These are phyloP conservation scores for Varecia variegata DNA, from an alignment of 2,797 vertebrate species.

Conservation along the genomic window DNA sequence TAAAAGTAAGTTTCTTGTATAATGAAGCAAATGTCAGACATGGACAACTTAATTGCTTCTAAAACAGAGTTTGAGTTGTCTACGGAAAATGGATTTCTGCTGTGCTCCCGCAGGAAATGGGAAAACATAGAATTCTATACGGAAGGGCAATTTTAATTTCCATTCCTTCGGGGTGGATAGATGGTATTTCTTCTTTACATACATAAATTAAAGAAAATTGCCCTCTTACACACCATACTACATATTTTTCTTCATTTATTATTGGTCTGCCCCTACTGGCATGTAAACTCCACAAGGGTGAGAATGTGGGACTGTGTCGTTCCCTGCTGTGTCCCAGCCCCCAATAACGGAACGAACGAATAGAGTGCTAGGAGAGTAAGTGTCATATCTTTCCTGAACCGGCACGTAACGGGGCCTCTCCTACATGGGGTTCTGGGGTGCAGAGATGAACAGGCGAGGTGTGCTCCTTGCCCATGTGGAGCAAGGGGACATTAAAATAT, in stretches of 20 bases:
- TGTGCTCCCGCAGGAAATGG: neutral
- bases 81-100: neutral
- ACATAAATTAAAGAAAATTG: neutral
- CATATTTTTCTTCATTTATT: neutral
- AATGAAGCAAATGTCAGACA: neutral
- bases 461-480: rapidly evolving
- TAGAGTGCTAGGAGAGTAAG: neutral
- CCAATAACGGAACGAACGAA: neutral
- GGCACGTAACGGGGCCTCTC: neutral
- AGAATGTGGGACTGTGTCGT: neutral
- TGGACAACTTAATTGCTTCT: neutral
- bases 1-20: neutral
- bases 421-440: rapidly evolving
- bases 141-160: neutral
- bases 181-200: neutral
- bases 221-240: neutral
- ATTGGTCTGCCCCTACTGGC: neutral
- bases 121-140: neutral
- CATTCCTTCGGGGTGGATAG: neutral
- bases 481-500: neutral
- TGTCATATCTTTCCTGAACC: neutral
- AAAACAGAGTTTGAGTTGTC: neutral
- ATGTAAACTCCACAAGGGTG: neutral
- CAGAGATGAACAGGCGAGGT: neutral
- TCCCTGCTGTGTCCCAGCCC: neutral